Base-by-base conservation (phyloP, 1,140 invertebrate genomes). In the Berghia stephanieae region DNA sequence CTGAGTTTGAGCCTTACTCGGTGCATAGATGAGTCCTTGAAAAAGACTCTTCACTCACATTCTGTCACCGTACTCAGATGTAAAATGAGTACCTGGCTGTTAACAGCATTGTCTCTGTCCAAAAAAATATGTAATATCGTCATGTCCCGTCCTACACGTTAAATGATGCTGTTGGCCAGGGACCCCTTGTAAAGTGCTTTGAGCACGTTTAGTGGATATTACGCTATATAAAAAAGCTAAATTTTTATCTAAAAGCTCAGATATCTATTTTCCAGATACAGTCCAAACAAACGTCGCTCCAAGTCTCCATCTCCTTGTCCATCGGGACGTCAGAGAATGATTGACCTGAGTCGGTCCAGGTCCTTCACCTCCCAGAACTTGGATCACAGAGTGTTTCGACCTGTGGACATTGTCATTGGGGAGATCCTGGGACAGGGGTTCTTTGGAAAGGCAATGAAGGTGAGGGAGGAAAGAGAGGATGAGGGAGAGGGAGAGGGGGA, bases 401-500 rank as follows among this genome's bases (percentile, higher is more conserved):
- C 95, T 42, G 94, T 94, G 69, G 96, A 98, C 91, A 89, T 98
- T 49, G 93, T 97, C 1, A 94, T 95, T 90, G 96, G 96, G 42
- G 95, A 96, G 87, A 91, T 98, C 2, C 89, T 98, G 6, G 96
- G 96, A 10, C 94, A 95, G 87, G 96, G 96, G 31, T 98, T 97
- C 90, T 98, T 97, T 88, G 96, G 96, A 1, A 94, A 96, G 88
- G 91, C 91, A n/a, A 84, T 87, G 73, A 87, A 88, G 83, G 88
- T 88, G 78, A 81, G 79, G n/a, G n/a, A n/a, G n/a, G n/a, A n/a
- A n/a, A n/a, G n/a, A n/a, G n/a, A n/a, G n/a, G n/a, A n/a, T n/a
- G n/a, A n/a, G n/a, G n/a, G n/a, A n/a, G n/a, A n/a, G n/a, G n/a
- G n/a, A n/a, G n/a, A n/a, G n/a, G n/a, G n/a, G n/a, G n/a, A n/a